Percentiles rank a stretch among this genome's conserved stretches.
Conservation (phyloP, 2,113 vertebrate genomes). For the Pseudopipra pipra region DNA sequence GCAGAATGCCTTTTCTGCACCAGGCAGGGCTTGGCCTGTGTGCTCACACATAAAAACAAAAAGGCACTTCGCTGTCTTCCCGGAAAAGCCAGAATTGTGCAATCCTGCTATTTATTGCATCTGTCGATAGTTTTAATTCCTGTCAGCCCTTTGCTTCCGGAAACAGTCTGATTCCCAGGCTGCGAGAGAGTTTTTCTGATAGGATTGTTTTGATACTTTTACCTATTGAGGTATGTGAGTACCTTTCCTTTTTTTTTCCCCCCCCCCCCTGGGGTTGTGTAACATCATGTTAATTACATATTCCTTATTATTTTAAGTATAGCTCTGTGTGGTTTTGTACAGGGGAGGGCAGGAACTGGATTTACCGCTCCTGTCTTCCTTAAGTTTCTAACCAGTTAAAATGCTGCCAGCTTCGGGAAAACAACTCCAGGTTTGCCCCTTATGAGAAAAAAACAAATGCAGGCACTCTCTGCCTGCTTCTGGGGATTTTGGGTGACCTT, state of each 20-base stretch:
- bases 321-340: neutral
- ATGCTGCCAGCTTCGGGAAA: neutral
- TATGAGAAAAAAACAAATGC: neutral
- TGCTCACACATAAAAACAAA: neutral
- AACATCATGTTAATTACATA: neutral
- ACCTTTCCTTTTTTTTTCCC: neutral
- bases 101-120: neutral
- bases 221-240: neutral
- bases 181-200: neutral
- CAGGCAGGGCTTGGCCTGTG: neutral
- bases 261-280: neutral
- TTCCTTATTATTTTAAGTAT: neutral
- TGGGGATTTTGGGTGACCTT: neutral
- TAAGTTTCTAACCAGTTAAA: neutral
- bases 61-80: neutral
- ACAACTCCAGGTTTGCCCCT: neutral
- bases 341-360: neutral
- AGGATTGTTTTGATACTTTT: neutral
- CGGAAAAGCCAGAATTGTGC: slow-evolving; percentile 9
- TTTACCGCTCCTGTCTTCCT: neutral
- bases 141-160: neutral
- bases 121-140: neutral
- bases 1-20: neutral
- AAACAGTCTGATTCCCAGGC: neutral
- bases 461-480: neutral